Evolutionary conservation across 2,113 vertebrate genomes (phyloP).

Genomic region (Austrofundulus limnaeus): DNA sequence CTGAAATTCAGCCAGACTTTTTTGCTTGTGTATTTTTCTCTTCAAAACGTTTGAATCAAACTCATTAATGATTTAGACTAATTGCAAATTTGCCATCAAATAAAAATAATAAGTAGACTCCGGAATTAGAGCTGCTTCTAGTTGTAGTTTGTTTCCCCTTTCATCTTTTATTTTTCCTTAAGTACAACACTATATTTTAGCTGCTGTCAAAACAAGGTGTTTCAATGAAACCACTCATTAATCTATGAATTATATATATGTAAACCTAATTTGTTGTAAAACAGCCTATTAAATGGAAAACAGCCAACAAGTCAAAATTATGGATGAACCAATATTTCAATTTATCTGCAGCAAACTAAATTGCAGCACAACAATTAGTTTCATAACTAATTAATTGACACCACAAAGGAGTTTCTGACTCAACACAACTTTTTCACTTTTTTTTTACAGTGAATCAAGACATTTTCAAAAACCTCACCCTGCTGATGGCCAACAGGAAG

Average conservation of each 20-base stretch:
- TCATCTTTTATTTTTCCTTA: conserved; percentile 4
- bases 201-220: conserved; percentile 20
- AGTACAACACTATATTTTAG: conserved; percentile 23
- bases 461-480: conserved; percentile 77
- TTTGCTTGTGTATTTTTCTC: conserved; percentile 23
- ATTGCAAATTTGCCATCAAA: conserved; percentile 31
- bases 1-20: conserved; percentile 24
- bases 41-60: conserved; percentile 23
- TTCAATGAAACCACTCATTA: conserved; percentile 41
- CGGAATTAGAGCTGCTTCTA: conserved; percentile 19
- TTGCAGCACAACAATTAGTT: conserved; percentile 31
- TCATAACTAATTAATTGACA: conserved; percentile 18
- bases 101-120: conserved; percentile 37
- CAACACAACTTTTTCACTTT: background rate
- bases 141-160: conserved; percentile 2
- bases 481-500: conserved; percentile 93
- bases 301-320: conserved; percentile 22
- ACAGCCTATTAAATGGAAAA: conserved; percentile 24
- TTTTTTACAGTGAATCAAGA: background rate
- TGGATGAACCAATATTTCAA: conserved; percentile 28
- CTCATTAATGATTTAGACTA: conserved; percentile 21
- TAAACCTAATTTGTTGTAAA: conserved; percentile 35
- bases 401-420: too few relatives aligned
- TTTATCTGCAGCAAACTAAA: conserved; percentile 18
- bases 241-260: conserved; percentile 24